phyloP scores from a whole-genome alignment of 2,113 vertebrate genomes.

The Phylloscopus trochiloides region DNA sequence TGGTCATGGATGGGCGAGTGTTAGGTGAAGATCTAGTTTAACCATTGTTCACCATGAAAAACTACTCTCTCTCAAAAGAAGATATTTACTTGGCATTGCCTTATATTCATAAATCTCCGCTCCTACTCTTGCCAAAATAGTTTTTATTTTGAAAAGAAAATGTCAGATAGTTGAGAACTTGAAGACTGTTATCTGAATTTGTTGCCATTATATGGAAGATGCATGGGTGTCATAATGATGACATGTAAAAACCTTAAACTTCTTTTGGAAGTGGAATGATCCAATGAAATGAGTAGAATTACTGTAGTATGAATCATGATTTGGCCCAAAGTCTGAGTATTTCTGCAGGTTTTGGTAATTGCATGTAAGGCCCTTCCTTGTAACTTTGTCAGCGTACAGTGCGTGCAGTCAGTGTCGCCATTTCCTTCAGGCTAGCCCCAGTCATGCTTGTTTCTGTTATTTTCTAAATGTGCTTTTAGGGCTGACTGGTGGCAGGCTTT shows the following conservation, averaged over 20 bases:
- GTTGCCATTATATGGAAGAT: background rate
- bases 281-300: background rate
- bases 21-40: background rate
- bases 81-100: background rate
- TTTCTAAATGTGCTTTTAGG: background rate
- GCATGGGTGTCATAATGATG: background rate
- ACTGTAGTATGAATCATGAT: background rate
- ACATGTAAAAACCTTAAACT: background rate
- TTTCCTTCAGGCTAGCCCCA: background rate
- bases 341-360: background rate
- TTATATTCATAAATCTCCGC: background rate
- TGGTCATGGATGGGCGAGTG: background rate
- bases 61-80: background rate
- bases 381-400: background rate
- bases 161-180: background rate
- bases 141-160: slow-evolving; percentile 11
- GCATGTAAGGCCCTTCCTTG: background rate
- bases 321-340: slow-evolving; percentile 10
- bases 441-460: background rate
- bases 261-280: background rate
- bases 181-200: background rate
- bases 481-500: background rate
- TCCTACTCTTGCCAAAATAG: background rate
- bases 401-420: background rate
- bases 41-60: background rate